Conservation (phyloP, 2,797 vertebrate genomes). For the Tamandua tetradactyla region DNA sequence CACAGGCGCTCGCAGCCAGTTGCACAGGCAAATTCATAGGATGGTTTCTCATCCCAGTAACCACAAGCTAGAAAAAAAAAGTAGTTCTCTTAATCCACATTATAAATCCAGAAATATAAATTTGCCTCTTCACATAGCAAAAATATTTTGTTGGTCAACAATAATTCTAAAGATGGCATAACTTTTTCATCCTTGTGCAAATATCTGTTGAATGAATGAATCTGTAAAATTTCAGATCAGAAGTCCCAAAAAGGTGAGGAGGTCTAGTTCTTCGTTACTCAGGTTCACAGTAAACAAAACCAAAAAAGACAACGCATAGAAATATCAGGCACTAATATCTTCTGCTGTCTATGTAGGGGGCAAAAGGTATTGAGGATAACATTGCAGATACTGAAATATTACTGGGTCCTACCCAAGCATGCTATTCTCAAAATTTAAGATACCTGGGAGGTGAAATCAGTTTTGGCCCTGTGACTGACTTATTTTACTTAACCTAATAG, state of each 20-base stretch:
- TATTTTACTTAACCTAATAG: not conserved
- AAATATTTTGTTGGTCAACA: not conserved
- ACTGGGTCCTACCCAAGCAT: not conserved
- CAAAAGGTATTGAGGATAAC: not conserved
- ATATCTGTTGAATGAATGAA: not conserved
- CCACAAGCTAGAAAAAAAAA: conserved; percentile 91
- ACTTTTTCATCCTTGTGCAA: conserved; percentile 12
- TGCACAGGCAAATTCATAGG: conserved; percentile 96
- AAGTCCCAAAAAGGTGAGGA: not conserved
- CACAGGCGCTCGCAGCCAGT: conserved; percentile 97
- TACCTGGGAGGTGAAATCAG: not conserved
- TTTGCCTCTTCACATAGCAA: not conserved
- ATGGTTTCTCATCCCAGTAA: conserved; percentile 98
- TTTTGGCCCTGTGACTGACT: conserved; percentile 41
- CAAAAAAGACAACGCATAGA: not conserved
- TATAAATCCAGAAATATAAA: no score
- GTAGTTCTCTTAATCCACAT: conserved; percentile 28
- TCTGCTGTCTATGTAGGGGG: not conserved
- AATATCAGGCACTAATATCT: not conserved
- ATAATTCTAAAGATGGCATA: conserved; percentile 39
- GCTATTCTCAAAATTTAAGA: conserved; percentile 46
- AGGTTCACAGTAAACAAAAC: conserved; percentile 33
- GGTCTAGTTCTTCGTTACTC: conserved; percentile 19
- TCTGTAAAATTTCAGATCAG: conserved; percentile 33
- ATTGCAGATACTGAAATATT: not conserved